These are phyloP conservation scores for Todus mexicanus DNA, from an alignment of 2,797 vertebrate genomes.

Conservation along the genomic window DNA sequence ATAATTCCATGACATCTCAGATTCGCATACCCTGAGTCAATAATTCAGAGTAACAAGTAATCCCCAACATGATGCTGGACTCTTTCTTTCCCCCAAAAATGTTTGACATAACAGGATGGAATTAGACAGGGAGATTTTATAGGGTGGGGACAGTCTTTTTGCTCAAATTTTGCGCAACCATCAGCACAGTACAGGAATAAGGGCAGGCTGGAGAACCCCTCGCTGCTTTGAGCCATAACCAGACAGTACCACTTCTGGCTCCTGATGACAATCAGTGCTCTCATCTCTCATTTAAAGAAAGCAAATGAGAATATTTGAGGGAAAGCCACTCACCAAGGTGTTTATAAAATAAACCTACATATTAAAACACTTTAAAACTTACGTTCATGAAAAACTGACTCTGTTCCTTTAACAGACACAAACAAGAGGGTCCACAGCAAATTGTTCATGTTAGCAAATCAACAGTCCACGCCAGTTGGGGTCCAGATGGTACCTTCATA, in stretches of 20 bases:
- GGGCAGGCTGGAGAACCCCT: neutral
- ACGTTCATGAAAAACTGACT: neutral
- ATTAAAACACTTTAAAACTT: neutral
- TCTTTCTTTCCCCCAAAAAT: neutral
- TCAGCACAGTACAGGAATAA: neutral
- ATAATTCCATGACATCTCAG: neutral
- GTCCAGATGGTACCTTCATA: neutral
- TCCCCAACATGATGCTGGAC: neutral
- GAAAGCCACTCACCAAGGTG: neutral
- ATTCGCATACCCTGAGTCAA: neutral
- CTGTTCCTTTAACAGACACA: neutral
- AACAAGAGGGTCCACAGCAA: neutral
- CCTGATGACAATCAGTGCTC: neutral
- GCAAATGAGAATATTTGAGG: neutral
- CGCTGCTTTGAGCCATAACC: neutral
- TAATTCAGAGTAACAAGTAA: neutral
- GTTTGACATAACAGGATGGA: neutral
- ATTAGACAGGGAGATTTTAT: neutral
- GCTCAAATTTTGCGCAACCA: neutral
- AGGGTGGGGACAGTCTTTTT: neutral
- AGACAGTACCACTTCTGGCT: neutral
- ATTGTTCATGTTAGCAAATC: neutral
- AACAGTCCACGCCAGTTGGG: too few species aligned
- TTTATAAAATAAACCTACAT: neutral
- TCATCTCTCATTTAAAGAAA: neutral